Evolutionary conservation across 2,113 vertebrate species (phyloP).

Genomic region (Phalacrocorax pelagicus): DNA sequence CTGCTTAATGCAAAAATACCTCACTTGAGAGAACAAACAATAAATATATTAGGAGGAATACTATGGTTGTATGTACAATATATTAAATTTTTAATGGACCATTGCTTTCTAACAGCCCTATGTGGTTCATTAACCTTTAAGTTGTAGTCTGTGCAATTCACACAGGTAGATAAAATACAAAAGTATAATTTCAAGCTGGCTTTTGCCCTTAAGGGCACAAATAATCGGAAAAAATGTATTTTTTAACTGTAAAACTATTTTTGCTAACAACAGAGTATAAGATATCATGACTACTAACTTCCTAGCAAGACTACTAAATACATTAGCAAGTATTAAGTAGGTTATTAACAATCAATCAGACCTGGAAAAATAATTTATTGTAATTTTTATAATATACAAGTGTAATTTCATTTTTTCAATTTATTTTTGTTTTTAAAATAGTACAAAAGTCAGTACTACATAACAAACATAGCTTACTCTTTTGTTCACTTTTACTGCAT

Average conservation of each 20-base stretch:
- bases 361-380: neutral
- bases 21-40: neutral
- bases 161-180: neutral
- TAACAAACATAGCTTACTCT: neutral
- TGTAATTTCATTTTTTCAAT: neutral
- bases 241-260: neutral
- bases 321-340: neutral
- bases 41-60: neutral
- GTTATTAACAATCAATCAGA: neutral
- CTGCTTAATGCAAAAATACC: neutral
- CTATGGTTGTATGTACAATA: neutral
- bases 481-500: neutral
- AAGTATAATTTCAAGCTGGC: neutral
- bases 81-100: neutral
- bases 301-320: neutral
- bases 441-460: neutral
- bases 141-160: neutral
- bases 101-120: neutral
- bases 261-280: neutral
- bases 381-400: neutral
- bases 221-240: neutral
- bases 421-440: neutral
- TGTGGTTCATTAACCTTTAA: conserved; percentile 21
- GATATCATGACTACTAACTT: neutral
- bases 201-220: neutral